Evolutionary conservation across 1,140 invertebrate genomes (phyloP), one percentile per base, ranked within the genome.

Genomic region (Bombus confusus): DNA sequence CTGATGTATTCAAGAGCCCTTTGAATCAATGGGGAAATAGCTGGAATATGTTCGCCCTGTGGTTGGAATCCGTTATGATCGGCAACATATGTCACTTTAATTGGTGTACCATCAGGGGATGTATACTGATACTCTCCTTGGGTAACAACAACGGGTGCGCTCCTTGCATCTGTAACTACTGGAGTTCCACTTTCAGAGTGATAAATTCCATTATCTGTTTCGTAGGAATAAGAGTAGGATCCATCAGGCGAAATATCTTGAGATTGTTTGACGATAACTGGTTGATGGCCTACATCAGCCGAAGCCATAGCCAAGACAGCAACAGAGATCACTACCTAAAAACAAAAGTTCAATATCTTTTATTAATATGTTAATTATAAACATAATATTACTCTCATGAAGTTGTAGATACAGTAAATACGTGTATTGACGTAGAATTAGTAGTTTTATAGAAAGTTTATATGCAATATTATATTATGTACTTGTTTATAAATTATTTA

Each of bases 121-220:
- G 95, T 96, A 92, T 96, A 97, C n/a, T 94, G 90, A 91, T 92
- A 96, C 3, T 92, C 80, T 28, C 95, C 95, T 69, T 96, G 96
- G 18, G 93, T 93, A 4, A 96, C 90, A 8, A 94, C 86, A 31
- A 95, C 94, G 15, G 92, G 91, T 47, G 95, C 93, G 28, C 95
- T 96, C 6, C 96, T 95, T 0, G 95, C 93, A 76, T 95, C 95
- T 92, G 96, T 37, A 86, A 92, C 91, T 69, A 95, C 94, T 18
- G 96, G 93, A 52, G 92, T 93, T 43, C 96, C 97, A 34, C 91
- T 92, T 90, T 97, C 96, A 41, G 95, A 92, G 9, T 94, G 95
- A 5, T 94, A 91, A 41, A 97, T 97, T 72, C 96, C 96, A 88
- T 97, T 96, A 52, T 96, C 96, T 12, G 96, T 97, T 87, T 97